Percentiles rank a stretch among this genome's conserved stretches.
Conservation (phyloP, 53 echinoderm and acorn worm genomes). For the Actinopyga echinites region DNA sequence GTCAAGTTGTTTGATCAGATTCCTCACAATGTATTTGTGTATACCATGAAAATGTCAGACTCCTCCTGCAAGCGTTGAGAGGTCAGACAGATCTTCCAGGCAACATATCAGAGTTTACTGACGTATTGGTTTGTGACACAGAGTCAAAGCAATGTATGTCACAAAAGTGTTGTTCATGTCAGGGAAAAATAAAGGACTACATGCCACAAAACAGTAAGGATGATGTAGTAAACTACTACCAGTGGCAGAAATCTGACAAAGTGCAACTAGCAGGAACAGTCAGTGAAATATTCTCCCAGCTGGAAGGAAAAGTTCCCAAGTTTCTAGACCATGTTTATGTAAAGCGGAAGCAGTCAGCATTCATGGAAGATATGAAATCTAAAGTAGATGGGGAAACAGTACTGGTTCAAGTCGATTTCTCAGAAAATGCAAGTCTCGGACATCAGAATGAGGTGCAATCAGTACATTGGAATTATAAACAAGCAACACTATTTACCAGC, state of each 20-base stretch:
- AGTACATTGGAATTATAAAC: conserved; percentile 42
- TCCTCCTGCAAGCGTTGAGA: conserved; percentile 37
- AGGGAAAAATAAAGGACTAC: conserved; percentile 15
- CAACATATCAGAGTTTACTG: conserved; percentile 36
- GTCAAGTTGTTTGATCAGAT: conserved; percentile 51
- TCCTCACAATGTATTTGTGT: conserved; percentile 61
- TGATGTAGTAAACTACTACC: conserved; percentile 35
- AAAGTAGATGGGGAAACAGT: conserved; percentile 30
- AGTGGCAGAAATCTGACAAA: conserved; percentile 52
- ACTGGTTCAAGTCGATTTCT: conserved; percentile 45
- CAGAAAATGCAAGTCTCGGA: conserved; percentile 43
- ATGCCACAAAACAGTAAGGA: background rate
- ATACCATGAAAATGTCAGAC: conserved; percentile 54
- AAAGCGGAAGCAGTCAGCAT: conserved; percentile 20
- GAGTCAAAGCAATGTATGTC: conserved; percentile 49
- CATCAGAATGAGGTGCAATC: conserved; percentile 51
- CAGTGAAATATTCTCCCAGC: conserved; percentile 29
- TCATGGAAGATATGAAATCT: conserved; percentile 13
- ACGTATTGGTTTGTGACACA: conserved; percentile 33
- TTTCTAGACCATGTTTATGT: conserved; percentile 52
- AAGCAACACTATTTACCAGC: conserved; percentile 53
- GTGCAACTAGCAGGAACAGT: conserved; percentile 33
- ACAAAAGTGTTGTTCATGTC: conserved; percentile 25
- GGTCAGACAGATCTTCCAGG: background rate
- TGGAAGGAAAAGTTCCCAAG: conserved; percentile 16